Percentiles rank a stretch among this genome's conserved stretches.
Evolutionary conservation across 2,888 invertebrate species (phyloP).

Genomic region (Noctua pronuba): DNA sequence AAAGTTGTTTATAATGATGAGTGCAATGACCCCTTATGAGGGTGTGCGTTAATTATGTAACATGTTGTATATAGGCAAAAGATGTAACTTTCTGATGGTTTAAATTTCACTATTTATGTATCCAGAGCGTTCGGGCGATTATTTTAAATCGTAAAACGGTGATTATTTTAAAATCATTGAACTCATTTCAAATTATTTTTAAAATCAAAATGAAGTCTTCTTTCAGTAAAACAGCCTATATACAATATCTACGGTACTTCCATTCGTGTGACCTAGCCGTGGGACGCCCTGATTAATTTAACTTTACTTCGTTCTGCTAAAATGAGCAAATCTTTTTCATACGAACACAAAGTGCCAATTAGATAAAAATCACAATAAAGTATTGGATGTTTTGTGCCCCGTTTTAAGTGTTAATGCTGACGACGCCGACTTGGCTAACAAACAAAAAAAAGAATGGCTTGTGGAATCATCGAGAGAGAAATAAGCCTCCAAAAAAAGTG

Average conservation of each 20-base stretch:
- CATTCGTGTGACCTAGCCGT: too few species aligned
- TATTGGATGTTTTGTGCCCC: not conserved
- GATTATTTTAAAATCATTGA: too few species aligned
- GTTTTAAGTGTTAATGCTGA: not conserved
- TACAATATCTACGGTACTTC: too few species aligned
- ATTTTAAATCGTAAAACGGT: too few species aligned
- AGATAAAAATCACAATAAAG: not conserved
- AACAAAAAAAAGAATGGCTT: not conserved
- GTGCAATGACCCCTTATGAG: too few species aligned
- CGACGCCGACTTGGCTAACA: not conserved
- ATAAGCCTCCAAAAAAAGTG: not conserved
- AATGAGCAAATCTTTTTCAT: conserved; percentile 1
- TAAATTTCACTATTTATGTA: too few species aligned
- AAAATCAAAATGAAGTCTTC: too few species aligned
- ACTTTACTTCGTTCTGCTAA: not conserved
- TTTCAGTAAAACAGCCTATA: too few species aligned
- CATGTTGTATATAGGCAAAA: not conserved
- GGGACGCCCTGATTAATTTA: not conserved
- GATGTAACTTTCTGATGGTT: not conserved
- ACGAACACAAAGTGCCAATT: not conserved
- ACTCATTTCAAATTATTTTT: too few species aligned
- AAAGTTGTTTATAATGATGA: too few species aligned
- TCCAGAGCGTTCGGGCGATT: too few species aligned
- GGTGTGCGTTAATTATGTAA: too few species aligned
- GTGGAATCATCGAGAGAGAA: not conserved